These are phyloP conservation scores for Chaetura pelagica DNA, from an alignment of 2,113 vertebrate species.

Conservation along the genomic window DNA sequence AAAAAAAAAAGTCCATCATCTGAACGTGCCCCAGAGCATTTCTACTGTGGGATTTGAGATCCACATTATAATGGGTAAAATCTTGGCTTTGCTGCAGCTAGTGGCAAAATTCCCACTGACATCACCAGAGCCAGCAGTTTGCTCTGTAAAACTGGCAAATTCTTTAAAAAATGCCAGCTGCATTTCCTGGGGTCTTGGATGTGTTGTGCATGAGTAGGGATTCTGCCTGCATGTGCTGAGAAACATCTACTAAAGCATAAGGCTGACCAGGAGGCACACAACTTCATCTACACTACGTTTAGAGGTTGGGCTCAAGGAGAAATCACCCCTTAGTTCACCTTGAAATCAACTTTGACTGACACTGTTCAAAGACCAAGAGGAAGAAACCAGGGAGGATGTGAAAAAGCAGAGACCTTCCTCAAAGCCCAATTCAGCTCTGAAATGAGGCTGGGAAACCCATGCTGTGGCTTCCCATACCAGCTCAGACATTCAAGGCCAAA, in stretches of 20 bases:
- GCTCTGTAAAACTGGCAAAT: constrained; percentile 44
- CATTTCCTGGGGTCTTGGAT: constrained; percentile 62
- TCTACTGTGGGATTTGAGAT: constrained; percentile 52
- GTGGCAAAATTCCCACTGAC: constrained; percentile 64
- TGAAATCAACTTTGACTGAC: not conserved
- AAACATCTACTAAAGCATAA: constrained; percentile 14
- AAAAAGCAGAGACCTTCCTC: not conserved
- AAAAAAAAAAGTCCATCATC: constrained; percentile 44
- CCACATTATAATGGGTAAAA: constrained; percentile 39
- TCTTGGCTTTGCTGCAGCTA: constrained; percentile 47
- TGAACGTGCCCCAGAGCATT: constrained; percentile 15
- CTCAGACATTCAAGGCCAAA: not conserved
- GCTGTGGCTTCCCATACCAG: not conserved
- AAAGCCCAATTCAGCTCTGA: not conserved
- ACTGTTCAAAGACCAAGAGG: not conserved
- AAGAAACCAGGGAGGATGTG: not conserved
- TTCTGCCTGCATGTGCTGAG: not conserved
- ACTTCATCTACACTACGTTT: not conserved
- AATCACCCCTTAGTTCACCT: not conserved
- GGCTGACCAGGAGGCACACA: not conserved
- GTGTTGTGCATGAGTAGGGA: not conserved
- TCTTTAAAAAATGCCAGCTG: constrained; percentile 59
- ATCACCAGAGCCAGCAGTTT: constrained; percentile 61
- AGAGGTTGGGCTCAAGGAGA: not conserved
- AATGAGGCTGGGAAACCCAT: not conserved